Evolutionary conservation across 2,797 vertebrate species (phyloP), one percentile per base, ranked within the genome.

Genomic region (Hemitrygon akajei): DNA sequence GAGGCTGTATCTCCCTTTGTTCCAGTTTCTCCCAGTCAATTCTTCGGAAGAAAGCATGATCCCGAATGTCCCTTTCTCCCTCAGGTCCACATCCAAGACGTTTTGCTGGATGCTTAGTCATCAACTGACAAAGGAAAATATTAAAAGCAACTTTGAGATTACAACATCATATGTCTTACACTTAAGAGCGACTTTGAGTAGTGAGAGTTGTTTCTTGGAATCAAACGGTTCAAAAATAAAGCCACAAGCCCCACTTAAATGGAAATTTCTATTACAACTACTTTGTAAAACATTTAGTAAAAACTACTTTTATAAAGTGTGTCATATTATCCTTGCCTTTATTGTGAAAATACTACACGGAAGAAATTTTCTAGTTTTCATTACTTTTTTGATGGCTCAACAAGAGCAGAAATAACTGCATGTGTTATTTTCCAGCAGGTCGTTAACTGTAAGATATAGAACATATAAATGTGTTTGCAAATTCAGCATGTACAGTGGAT

Each of bases 11-110:
- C 95, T 99, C 98, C 84, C 97, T 95, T 96, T 96, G 98, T 95
- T 97, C 95, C 94, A 99, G 96, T 94, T 98, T 98, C 0, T 98
- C 98, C 98, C 98, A 99, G 97, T 99, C 98, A 79, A 99, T 99
- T 94, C 98, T 98, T 95, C 98, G 97, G 96, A 99, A 99, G 96
- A 99, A 99, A 94, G 97, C 97, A 0, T 99, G 98, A 11, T 99
- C 98, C 94, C 97, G 96, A 95, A 99, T 96, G 94, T 99, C 98
- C 94, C 98, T 95, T 94, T 98, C 98, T 0, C 98, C 98, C 95
- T 99, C 98, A 0, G 94, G 73, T 91, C 98, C 97, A 0, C 98
- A 99, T 96, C 98, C 98, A 94, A 99, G 97, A 87, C 98, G 97
- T 96, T 99, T 99, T 93, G 97, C 97, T 0, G 98, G 98, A 93